Base-by-base conservation (phyloP, 2,888 invertebrate species). In the Agrochola litura region DNA sequence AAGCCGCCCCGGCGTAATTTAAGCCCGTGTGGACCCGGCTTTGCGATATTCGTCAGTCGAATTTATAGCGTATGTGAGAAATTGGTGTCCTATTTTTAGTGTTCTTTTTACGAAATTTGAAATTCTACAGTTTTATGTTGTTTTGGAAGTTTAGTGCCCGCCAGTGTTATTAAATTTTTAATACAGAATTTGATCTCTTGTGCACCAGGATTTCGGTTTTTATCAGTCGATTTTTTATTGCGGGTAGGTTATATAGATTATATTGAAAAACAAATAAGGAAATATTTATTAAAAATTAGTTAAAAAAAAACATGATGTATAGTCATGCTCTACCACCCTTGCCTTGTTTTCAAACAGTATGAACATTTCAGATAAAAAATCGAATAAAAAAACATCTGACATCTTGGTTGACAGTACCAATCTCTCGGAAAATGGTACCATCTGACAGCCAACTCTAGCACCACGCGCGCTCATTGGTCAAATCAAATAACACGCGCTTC, bases 11-110 rank as follows among this genome's bases (percentile, higher is more conserved):
- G 54, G 73, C 72, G 80, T 88, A 89, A 89, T 84, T 88, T 84
- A 88, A 89, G 79, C 84, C 71, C 73, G 82, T 87, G 89, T 83
- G 83, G 83, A 88, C 87, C 76, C 68, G 25, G 88, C 84, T 86
- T 89, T 85, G 82, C 79, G 73, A 82, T 79, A 81, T 79, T 87
- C 81, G 79, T 83, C 76, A 81, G 73, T 67, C 65, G 60, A 85
- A 89, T 88, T 87, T 88, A 88, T 86, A 79, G 79, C 73, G 68
- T 73, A 64, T 76, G 79, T 69, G 76, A 89, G 76, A 87, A 67
- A 84, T 86, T 75, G 78, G 72, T 70, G 43, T 58, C 75, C 64
- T 52, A 61, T 75, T 81, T 82, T 84, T 67, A 52, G 41, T 43
- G 43, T 78, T 71, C 25, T 58, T 63, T 69, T 86, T 64, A 41